A percentile compares a stretch with the other conserved stretches of the same genome.
Conservation (phyloP, 2,113 vertebrate species). For the Pterophyllum scalare region DNA sequence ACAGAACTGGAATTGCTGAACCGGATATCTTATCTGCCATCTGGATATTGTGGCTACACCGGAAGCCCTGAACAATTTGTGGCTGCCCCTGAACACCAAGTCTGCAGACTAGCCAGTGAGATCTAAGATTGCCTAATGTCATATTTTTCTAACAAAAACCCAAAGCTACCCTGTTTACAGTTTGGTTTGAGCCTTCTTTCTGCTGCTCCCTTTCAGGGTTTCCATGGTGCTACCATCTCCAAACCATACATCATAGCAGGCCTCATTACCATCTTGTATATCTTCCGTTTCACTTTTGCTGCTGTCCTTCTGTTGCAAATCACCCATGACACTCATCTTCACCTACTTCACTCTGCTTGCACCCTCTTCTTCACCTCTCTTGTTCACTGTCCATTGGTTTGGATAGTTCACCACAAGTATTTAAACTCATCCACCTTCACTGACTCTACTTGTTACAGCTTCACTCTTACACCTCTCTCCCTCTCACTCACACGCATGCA, state of each 20-base stretch:
- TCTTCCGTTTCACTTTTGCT: neutral
- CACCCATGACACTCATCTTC: neutral
- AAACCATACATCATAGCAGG: neutral
- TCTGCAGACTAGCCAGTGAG: accelerated
- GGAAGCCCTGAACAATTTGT: neutral
- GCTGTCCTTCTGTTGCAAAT: neutral
- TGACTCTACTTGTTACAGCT: too few species aligned
- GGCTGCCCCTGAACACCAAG: accelerated
- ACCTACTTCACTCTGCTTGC: neutral
- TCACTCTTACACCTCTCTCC: neutral
- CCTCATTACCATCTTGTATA: neutral
- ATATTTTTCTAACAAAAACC: neutral
- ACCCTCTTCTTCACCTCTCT: too few species aligned
- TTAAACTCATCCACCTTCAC: neutral
- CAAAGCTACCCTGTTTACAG: neutral
- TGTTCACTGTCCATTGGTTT: neutral
- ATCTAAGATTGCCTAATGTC: neutral
- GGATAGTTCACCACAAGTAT: neutral
- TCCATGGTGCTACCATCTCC: neutral
- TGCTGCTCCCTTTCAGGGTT: neutral
- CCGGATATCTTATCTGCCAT: neutral
- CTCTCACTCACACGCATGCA: too few species aligned
- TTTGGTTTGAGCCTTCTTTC: neutral
- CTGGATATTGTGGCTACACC: neutral
- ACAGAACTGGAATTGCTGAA: neutral